Conservation (phyloP, 2,113 vertebrate species). For the Vireo altiloquus region DNA sequence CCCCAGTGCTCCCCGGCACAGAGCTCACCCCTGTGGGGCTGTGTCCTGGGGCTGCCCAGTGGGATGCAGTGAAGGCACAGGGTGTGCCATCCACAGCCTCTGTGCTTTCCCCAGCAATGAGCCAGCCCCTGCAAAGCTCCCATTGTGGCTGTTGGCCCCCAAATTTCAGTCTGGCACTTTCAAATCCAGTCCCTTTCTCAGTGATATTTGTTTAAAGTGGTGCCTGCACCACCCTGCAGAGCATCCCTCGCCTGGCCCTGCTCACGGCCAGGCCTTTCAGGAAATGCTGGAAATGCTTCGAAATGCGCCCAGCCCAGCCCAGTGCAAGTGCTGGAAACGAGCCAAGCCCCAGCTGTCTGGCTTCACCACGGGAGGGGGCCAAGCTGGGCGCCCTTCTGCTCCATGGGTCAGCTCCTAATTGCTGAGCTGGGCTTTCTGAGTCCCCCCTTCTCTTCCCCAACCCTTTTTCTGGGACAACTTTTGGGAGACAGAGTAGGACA, state of each 20-base stretch:
- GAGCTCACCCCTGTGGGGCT: background rate
- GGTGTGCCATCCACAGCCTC: background rate
- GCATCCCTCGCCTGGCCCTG: background rate
- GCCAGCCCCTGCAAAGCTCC: background rate
- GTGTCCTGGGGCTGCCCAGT: rapidly evolving
- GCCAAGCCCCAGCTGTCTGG: background rate
- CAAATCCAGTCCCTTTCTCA: background rate
- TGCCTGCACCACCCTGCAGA: background rate
- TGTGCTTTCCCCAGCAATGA: background rate
- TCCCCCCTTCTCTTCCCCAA: background rate
- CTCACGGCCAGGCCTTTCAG: background rate
- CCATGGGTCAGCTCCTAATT: rapidly evolving
- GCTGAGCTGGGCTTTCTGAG: background rate
- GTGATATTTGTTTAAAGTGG: background rate
- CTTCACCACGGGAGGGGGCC: background rate
- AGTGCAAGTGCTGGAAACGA: background rate
- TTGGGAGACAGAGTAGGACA: background rate
- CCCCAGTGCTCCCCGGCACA: background rate
- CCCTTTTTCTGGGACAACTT: background rate
- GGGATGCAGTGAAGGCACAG: background rate
- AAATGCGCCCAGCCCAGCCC: background rate
- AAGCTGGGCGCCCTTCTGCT: background rate
- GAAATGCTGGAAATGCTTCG: slow-evolving; percentile 38
- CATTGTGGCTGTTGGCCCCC: rapidly evolving
- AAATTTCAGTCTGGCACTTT: rapidly evolving